Evolutionary conservation across 1,140 invertebrate genomes (phyloP), one percentile per base, ranked within the genome.

Genomic region (Luehdorfia chinensis): DNA sequence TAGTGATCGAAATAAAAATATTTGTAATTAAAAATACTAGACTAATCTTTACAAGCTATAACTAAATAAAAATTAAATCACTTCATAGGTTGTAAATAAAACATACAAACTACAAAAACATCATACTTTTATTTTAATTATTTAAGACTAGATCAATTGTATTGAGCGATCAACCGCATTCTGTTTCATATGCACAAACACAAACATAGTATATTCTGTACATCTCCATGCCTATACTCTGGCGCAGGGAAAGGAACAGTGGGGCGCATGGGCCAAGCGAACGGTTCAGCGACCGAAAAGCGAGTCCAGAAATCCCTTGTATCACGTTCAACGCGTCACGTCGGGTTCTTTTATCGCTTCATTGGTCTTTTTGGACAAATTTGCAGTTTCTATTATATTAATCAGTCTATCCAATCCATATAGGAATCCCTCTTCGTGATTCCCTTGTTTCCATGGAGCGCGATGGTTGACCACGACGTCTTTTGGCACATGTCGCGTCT

Each of bases 351-450:
- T 51, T 21, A 50, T 57, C 21, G 63, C 56, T 37, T 75, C 71
- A 31, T 55, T 50, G 11, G 48, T 45, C 18, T 53, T 50, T 31
- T 48, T 34, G 3, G 71, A 58, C 45, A 78, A 45, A 47, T 63
- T 71, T 13, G 75, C 75, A 14, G 66, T 71, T 57, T 86, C 83
- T 73, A 86, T 72, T 9, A 75, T 84, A 45, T 81, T 51, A 60
- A 86, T 94, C 18, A 98, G 88, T 81, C 95, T 94, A 84, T 98
- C 96, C 25, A 99, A 88, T 41, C 97, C 97, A 50, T 91, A 92
- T 0, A 98, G 88, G 63, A 98, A 95, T 4, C 97, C 97, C 83
- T 99, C 97, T 85, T 99, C 97, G 61, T 97, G 94, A 72, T 98
- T 98, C 7, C 97, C 97, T 56, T 95, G 92, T 25, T 90, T 71